Conservation (phyloP, 1,140 invertebrate genomes). For the Drosophila sp. region DNA sequence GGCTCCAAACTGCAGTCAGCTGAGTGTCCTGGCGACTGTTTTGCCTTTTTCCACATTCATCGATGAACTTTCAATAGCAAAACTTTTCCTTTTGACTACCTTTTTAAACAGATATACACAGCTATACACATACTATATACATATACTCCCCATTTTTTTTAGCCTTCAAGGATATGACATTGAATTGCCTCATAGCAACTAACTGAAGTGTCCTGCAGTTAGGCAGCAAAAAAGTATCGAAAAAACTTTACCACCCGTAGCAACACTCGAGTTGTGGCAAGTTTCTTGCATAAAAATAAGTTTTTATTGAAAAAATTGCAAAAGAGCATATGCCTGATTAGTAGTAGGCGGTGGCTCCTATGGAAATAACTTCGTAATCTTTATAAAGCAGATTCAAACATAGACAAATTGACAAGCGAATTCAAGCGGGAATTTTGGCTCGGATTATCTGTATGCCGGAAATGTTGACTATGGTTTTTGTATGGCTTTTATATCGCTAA, state of each 20-base stretch:
- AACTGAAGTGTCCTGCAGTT: conserved; percentile 53
- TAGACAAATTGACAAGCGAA: conserved; percentile 11
- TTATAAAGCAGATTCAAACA: not conserved
- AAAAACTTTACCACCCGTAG: conserved; percentile 43
- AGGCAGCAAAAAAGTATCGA: conserved; percentile 26
- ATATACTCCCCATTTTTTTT: conserved; percentile 37
- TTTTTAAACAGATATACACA: conserved; percentile 3
- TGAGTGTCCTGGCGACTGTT: conserved; percentile 18
- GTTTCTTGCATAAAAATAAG: conserved; percentile 11
- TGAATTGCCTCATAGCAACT: conserved; percentile 70
- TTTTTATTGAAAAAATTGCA: conserved; percentile 38
- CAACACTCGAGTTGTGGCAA: conserved; percentile 29
- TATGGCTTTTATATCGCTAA: not conserved
- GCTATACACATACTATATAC: not conserved
- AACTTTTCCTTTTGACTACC: conserved; percentile 50
- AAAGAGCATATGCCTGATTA: conserved; percentile 26
- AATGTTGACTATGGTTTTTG: not conserved
- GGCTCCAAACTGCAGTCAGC: conserved; percentile 37
- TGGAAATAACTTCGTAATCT: not conserved
- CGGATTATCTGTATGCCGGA: not conserved
- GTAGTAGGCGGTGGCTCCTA: conserved; percentile 29
- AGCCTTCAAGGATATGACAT: conserved; percentile 79
- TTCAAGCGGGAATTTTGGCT: not conserved
- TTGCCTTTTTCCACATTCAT: conserved; percentile 65
- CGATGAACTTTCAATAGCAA: conserved; percentile 81